Base-by-base conservation (phyloP, 1,140 invertebrate genomes). In the Eciton burchellii region DNA sequence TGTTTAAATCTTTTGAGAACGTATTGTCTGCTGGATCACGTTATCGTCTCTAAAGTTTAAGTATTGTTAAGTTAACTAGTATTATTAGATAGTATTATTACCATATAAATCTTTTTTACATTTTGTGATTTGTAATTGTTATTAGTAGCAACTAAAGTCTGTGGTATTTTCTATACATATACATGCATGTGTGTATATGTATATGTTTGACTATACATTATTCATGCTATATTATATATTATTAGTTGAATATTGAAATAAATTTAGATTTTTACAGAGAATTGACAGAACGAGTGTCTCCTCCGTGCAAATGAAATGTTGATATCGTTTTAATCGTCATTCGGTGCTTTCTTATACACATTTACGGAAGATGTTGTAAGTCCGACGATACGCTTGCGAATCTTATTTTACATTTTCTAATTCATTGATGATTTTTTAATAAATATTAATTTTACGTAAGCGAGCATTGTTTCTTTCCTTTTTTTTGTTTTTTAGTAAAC, bases 401-500 rank as follows among this genome's bases (percentile, higher is more conserved):
- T 45, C 6, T 21, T 35, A 26, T 59, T 59, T 41, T 6, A 74
- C 2, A 16, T 73, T 29, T 19, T 26, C 0, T 45, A 47, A 62
- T 62, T 74, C n/a, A n/a, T 74, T 12, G 24, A 71, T 12, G 47
- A 52, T 14, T 26, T 0, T 54, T 21, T 29, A n/a, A 52, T 70
- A 70, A 35, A 3, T 77, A 56, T 68, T 52, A 63, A 0, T 35
- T 66, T 66, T 68, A 41, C 66, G 19, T 77, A 52, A 66, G 4
- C 0, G 24, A n/a, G 29, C 12, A 60, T 68, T 29, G 29, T n/a
- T n/a, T n/a, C n/a, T n/a, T n/a, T n/a, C n/a, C n/a, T n/a, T n/a
- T n/a, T n/a, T n/a, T n/a, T n/a, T n/a, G 35, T 6, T 35, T 68
- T 68, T 68, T 66, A 68, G 54, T 56, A 77, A 77, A 77, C 0